Evolutionary conservation across 2,888 invertebrate species (phyloP).

Genomic region (Tetanocera ferruginea): DNA sequence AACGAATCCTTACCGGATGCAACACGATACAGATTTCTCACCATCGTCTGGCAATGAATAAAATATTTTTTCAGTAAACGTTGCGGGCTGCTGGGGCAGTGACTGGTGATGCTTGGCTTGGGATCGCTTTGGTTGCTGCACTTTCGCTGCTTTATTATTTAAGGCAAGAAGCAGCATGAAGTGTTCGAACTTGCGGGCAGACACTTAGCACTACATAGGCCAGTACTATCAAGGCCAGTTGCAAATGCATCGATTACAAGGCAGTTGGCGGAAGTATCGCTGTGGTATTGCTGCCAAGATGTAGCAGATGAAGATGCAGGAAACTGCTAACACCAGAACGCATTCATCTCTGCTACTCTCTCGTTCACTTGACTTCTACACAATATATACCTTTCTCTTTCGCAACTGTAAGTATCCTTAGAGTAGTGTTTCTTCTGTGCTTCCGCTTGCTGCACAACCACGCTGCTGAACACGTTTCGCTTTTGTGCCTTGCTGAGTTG

Average conservation of each 20-base stretch:
- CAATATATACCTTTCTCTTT: neutral
- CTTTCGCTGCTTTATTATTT: conserved; percentile 27
- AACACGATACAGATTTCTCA: neutral
- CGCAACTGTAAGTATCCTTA: neutral
- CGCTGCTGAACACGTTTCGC: conserved; percentile 7
- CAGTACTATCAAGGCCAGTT: neutral
- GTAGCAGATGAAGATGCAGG: conserved; percentile 27
- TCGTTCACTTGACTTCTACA: too few species aligned
- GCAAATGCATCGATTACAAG: conserved; percentile 24
- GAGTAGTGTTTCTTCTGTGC: neutral
- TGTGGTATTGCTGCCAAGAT: conserved; percentile 36
- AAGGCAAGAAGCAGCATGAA: conserved; percentile 9
- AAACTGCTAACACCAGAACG: neutral
- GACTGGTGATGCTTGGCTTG: neutral
- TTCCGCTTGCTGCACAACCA: neutral
- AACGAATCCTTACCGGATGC: conserved; percentile 10
- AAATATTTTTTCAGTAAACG: conserved; percentile 22
- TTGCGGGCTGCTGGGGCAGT: neutral
- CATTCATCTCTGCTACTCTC: neutral
- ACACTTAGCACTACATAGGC: neutral
- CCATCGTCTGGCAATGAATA: conserved; percentile 23
- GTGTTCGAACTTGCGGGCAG: neutral
- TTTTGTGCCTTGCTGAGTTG: conserved; percentile 9
- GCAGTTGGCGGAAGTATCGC: conserved; percentile 43
- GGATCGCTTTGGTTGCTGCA: neutral